Evolutionary conservation across 2,888 invertebrate genomes (phyloP).

Genomic region (Plebejus argus): DNA sequence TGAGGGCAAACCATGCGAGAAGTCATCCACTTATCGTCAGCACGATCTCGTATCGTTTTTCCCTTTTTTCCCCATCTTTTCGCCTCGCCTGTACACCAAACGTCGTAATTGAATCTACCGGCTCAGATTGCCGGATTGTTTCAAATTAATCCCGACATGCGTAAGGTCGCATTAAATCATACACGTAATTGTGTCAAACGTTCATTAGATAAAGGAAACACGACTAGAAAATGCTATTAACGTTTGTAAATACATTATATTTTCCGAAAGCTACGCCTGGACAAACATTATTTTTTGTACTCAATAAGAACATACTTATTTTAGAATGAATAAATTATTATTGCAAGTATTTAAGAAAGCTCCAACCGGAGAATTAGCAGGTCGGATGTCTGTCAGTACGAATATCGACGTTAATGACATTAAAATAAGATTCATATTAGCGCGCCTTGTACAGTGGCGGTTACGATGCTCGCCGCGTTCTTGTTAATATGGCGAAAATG

Average conservation of each 20-base stretch:
- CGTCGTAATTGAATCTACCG: constrained; percentile 75
- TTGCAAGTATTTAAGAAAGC: no score
- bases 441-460: no score
- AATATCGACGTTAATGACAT: no score
- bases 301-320: no score
- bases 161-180: constrained; percentile 47
- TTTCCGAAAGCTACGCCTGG: neutral
- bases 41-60: constrained; percentile 77
- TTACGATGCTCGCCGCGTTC: no score
- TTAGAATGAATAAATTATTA: no score
- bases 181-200: constrained; percentile 31
- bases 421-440: no score
- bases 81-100: constrained; percentile 65
- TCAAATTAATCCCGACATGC: constrained; percentile 72
- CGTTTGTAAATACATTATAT: neutral
- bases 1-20: constrained; percentile 76
- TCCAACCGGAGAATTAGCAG: no score
- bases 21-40: constrained; percentile 77
- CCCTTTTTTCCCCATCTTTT: constrained; percentile 75
- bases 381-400: no score
- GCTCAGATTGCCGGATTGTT: constrained; percentile 57
- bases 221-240: neutral
- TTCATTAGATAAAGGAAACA: constrained; percentile 29
- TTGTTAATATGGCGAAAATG: no score
- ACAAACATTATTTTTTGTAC: no score